Evolutionary conservation across 2,797 vertebrate species (phyloP).

Genomic region (Hoplostethus atlanticus): DNA sequence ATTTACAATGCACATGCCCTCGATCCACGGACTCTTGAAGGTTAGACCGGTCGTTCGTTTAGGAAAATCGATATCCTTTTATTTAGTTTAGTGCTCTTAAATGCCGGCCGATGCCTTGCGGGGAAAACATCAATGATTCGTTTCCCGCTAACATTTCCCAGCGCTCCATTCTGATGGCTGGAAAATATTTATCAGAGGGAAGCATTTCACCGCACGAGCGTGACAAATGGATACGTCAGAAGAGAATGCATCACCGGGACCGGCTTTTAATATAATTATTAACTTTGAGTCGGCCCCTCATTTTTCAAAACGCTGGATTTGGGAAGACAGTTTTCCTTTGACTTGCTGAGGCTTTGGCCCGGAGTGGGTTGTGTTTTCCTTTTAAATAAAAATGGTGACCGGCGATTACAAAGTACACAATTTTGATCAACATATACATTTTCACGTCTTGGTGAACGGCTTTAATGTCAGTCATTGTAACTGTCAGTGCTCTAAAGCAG

Average conservation of each 20-base stretch:
- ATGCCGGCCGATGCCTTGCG: slow-evolving; percentile 60
- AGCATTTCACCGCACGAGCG: slow-evolving; percentile 57
- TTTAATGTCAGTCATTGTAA: too few relatives aligned
- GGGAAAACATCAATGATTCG: slow-evolving; percentile 66
- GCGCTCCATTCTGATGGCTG: slow-evolving; percentile 62
- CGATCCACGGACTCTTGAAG: slow-evolving; percentile 64
- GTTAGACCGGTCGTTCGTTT: slow-evolving; percentile 61
- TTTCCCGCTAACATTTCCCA: slow-evolving; percentile 52
- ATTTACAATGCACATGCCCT: slow-evolving; percentile 57
- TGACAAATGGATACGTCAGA: slow-evolving; percentile 73
- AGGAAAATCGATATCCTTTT: slow-evolving; percentile 71
- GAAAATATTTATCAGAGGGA: slow-evolving; percentile 65
- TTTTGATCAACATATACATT: neutral
- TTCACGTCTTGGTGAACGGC: too few relatives aligned
- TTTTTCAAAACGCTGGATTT: slow-evolving; percentile 58
- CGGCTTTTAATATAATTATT: slow-evolving; percentile 80
- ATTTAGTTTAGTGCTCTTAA: slow-evolving; percentile 74
- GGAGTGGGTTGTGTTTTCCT: neutral
- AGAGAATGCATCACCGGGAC: slow-evolving; percentile 66
- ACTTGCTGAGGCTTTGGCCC: too few relatives aligned
- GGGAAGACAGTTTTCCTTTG: slow-evolving; percentile 2
- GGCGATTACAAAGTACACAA: neutral
- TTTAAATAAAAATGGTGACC: neutral
- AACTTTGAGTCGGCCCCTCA: slow-evolving; percentile 64
- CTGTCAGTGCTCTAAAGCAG: too few relatives aligned